Base-by-base conservation (phyloP, 2,113 vertebrate genomes). In the Amblyopsis rosae region DNA sequence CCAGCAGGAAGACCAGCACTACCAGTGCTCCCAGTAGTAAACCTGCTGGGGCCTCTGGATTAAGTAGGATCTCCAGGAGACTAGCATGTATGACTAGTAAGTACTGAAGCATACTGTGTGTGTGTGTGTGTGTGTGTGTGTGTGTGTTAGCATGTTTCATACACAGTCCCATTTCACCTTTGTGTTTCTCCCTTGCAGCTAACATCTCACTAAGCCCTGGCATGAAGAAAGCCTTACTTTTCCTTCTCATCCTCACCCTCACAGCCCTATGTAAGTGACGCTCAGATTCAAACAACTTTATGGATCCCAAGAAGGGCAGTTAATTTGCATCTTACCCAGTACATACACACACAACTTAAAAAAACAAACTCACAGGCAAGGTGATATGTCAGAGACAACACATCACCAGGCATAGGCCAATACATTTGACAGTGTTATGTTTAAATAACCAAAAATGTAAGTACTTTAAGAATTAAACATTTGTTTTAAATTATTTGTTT, bases 221-320 rank as follows among this genome's bases (percentile, higher is more conserved):
- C 51, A 62, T 59, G 48, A 89, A 72, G 76, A 90, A 86, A 59
- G 72, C 61, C 9, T 69, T 70, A 33, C 68, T 83, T 53, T 16
- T 72, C 9, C 65, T 83, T 0, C 51, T 71, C 58, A 16, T 70
- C 56, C n/a, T 90, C 61, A 2, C 86, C 50, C 8, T 80, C 19
- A 0, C 80, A 8, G 55, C 72, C 3, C 66, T 87, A 33, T 84
- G 90, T 91, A 78, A 89, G 89, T 87, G 19, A 33, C 47, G 19
- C 19, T 19, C 19, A 19, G 19, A 19, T 19, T 19, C 19, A 19
- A 1, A 19, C 19, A 19, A 19, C 19, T 19, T 19, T 19, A 19
- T 19, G 19, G 19, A 19, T 19, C 1, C 19, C 19, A 19, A 19
- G 19, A 19, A 19, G 19, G 19, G 19, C 19, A 19, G 19, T 19